Evolutionary conservation across 1,140 invertebrate genomes (phyloP), one percentile per base, ranked within the genome.

Genomic region (Trichomalopsis sarcophagae): DNA sequence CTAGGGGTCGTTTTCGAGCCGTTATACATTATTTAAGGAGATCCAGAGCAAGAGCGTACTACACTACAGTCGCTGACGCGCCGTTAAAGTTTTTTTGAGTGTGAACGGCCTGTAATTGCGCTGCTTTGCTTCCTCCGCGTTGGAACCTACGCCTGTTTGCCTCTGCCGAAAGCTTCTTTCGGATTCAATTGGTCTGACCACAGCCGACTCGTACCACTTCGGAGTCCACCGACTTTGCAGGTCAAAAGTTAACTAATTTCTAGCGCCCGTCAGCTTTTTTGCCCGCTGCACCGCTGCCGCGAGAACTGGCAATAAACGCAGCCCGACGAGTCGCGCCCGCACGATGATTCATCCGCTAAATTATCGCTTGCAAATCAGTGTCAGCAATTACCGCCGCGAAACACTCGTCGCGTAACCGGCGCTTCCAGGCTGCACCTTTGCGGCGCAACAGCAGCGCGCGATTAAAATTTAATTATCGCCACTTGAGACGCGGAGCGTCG

Each of bases 391-490:
- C 36, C 71, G 14, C 13, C 14, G 40, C 40, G 21, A 33, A 40
- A 75, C 10, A 33, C 36, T 71, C 30, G 10, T 71, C 69, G 11
- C 30, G 23, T 17, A 71, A n/a, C 27, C 69, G 55, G 4, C 17
- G 17, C 0, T n/a, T n/a, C 14, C 14, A 17, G 6, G 68, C 27
- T 27, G 27, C 68, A 30, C 27, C 68, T 11, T n/a, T 23, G 71
- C 7, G 2, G 76, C 23, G 17, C 40, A 81, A 7, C 21, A 62
- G 17, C 55, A n/a, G 33, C 33, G 55, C 55, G 21, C 55, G 68
- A 81, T 81, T 81, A 81, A 82, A 82, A 75, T 82, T 82, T 75
- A 82, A 82, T 82, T 82, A 75, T 30, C 23, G 47, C 68, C 23
- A 69, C 66, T 44, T 27, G 55, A 69, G 62, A 14, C 77, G 17